A percentile compares a stretch with the other conserved stretches of the same genome.
phyloP scores from a whole-genome alignment of 2,797 vertebrate species.

The Malacoctenus gilli region DNA sequence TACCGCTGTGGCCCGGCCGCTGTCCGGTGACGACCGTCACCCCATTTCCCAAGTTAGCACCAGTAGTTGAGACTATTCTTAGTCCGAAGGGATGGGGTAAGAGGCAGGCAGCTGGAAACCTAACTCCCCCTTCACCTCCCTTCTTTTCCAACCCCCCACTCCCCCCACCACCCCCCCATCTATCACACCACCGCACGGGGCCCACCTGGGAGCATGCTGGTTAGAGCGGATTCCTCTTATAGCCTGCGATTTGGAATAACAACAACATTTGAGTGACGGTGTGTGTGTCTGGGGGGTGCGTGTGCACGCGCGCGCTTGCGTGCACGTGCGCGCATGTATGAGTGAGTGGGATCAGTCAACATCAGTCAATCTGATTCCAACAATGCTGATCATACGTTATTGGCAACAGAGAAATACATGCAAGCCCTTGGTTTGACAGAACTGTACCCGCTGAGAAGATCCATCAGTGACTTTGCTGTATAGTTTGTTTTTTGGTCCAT shows the following conservation, averaged over 20 bases:
- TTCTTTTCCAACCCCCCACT: no score
- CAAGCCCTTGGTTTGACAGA: no score
- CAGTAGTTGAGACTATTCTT: slow-evolving; percentile 82
- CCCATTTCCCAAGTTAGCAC: slow-evolving; percentile 48
- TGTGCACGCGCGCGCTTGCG: no score
- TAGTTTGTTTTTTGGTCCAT: no score
- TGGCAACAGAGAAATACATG: no score
- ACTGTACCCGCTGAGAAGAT: no score
- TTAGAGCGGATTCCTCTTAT: slow-evolving; percentile 35
- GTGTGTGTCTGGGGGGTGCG: no score
- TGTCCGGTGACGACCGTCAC: slow-evolving; percentile 39
- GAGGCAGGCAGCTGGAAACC: slow-evolving; percentile 80
- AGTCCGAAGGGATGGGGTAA: slow-evolving; percentile 86
- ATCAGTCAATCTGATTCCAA: slow-evolving; percentile 12
- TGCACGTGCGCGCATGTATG: no score
- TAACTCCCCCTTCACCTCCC: slow-evolving; percentile 78
- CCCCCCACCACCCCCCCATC: slow-evolving; percentile 66
- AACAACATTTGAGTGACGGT: slow-evolving; percentile 1
- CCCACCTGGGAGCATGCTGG: slow-evolving; percentile 65
- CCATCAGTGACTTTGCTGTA: no score
- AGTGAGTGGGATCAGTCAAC: slow-evolving; percentile 5
- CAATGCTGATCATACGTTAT: slow-evolving; percentile 31
- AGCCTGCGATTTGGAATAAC: slow-evolving; percentile 22
- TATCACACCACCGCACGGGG: slow-evolving; percentile 54
- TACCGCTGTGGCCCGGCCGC: slow-evolving; percentile 40